Evolutionary conservation across 2,888 invertebrate species (phyloP).

Genomic region (Microchrysa polita): DNA sequence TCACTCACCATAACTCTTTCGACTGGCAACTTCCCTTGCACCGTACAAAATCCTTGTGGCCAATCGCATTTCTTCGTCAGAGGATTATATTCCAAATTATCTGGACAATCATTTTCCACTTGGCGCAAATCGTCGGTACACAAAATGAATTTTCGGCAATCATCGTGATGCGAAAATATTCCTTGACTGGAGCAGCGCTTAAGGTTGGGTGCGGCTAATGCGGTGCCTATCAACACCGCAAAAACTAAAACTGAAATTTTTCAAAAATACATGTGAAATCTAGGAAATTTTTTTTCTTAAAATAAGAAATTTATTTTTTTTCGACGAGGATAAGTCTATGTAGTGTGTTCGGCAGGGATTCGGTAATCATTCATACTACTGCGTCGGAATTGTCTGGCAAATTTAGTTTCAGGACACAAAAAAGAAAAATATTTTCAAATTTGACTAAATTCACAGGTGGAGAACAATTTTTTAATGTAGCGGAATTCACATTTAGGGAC

Average conservation of each 20-base stretch:
- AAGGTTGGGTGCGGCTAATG: not conserved
- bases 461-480: no score
- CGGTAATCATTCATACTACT: no score
- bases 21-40: not conserved
- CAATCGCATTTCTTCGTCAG: slow-evolving; percentile 17
- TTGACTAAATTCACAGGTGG: no score
- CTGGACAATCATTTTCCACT: slow-evolving; percentile 11
- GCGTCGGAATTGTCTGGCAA: no score
- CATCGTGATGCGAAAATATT: not conserved
- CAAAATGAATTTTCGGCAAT: slow-evolving; percentile 16
- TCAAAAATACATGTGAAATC: not conserved
- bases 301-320: no score
- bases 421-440: no score
- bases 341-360: no score
- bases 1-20: slow-evolving; percentile 10
- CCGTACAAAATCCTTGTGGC: slow-evolving; percentile 25
- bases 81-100: slow-evolving; percentile 31
- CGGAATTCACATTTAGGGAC: no score
- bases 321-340: no score
- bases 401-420: no score
- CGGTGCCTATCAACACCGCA: slow-evolving; percentile 32
- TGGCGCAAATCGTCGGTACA: not conserved
- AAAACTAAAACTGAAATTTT: slow-evolving; percentile 17
- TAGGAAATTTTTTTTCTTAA: not conserved
- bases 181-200: not conserved